Conservation (phyloP, 2,113 vertebrate genomes). For the Scortum barcoo region DNA sequence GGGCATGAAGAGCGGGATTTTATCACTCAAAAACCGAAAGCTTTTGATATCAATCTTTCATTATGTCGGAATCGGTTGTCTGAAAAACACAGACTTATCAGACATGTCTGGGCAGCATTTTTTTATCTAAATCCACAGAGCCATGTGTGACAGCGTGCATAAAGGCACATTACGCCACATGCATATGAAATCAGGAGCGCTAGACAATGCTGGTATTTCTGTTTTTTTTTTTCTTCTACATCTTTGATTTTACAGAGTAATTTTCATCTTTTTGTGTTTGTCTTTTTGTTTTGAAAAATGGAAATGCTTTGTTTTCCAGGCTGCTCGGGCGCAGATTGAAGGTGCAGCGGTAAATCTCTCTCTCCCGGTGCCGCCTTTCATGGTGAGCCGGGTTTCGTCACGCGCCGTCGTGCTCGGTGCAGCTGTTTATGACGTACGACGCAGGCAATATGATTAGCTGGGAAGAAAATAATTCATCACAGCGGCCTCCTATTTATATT, state of each 20-base stretch:
- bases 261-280: background rate
- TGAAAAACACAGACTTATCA: background rate
- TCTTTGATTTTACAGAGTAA: background rate
- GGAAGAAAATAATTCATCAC: constrained; percentile 30
- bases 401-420: constrained; percentile 2
- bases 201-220: background rate
- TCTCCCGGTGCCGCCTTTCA: constrained; percentile 10
- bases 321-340: constrained; percentile 23
- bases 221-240: background rate
- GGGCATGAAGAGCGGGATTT: background rate
- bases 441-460: constrained; percentile 27
- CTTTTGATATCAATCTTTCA: constrained; percentile 10
- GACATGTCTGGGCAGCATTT: background rate
- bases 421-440: constrained; percentile 48
- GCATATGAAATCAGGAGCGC: background rate
- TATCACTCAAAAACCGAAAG: background rate
- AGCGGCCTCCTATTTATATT: constrained; percentile 19
- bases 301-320: constrained; percentile 7
- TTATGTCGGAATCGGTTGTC: constrained; percentile 25
- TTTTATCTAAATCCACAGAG: background rate
- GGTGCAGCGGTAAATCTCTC: constrained; percentile 12
- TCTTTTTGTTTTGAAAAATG: constrained; percentile 32
- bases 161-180: background rate
- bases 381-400: constrained; percentile 24
- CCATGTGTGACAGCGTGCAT: background rate